Evolutionary conservation across 2,113 vertebrate species (phyloP).

Genomic region (Glareola pratincola): DNA sequence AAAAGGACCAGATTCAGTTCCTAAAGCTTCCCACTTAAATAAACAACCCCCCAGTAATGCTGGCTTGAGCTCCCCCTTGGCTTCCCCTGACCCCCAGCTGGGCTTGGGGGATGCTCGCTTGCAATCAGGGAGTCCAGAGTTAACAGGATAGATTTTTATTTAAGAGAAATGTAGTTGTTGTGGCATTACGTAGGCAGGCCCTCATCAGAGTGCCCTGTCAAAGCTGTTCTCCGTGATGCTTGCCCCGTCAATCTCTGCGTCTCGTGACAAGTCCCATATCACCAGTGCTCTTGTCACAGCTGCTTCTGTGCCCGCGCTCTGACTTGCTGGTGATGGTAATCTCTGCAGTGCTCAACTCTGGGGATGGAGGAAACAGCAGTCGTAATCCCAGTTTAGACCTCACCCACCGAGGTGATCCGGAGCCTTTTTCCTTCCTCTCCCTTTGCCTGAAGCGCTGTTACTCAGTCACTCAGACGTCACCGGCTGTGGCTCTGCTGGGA

Average conservation of each 20-base stretch:
- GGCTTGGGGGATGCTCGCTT: background rate
- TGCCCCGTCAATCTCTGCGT: background rate
- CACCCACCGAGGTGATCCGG: fast-evolving
- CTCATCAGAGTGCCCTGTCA: background rate
- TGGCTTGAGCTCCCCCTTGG: background rate
- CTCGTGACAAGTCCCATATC: background rate
- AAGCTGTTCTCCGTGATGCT: background rate
- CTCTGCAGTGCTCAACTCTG: background rate
- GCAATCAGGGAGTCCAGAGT: background rate
- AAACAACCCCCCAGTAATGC: fast-evolving
- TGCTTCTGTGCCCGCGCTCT: background rate
- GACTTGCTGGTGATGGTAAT: fast-evolving
- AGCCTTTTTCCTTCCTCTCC: background rate
- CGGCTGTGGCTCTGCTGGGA: background rate
- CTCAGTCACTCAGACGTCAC: background rate
- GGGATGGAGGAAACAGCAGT: background rate
- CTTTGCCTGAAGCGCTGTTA: background rate
- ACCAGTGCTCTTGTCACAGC: background rate
- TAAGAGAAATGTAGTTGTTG: background rate
- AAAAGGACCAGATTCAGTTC: background rate
- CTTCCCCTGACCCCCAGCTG: background rate
- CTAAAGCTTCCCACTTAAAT: background rate
- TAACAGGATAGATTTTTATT: background rate
- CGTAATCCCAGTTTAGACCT: background rate
- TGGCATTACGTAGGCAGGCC: background rate